Conservation (phyloP, 2,888 invertebrate species). For the Nomada fabriciana region DNA sequence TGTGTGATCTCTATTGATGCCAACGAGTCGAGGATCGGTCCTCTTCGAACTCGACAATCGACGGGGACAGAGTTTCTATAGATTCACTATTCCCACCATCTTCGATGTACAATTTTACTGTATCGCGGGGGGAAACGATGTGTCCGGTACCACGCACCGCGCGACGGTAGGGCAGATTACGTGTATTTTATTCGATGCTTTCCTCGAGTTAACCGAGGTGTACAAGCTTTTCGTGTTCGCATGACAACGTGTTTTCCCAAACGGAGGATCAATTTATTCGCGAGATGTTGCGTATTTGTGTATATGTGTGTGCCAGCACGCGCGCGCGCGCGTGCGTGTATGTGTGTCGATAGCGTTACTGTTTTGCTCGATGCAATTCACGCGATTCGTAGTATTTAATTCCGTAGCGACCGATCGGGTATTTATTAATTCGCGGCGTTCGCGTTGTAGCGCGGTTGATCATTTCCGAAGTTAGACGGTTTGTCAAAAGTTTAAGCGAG, state of each 20-base stretch:
- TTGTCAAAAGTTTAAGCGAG: not conserved
- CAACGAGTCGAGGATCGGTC: conserved; percentile 65
- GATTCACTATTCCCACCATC: conserved; percentile 55
- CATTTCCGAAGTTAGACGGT: not conserved
- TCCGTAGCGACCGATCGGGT: not conserved
- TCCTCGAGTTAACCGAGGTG: not conserved
- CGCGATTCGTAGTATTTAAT: conserved; percentile 2
- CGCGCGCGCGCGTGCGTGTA: not conserved
- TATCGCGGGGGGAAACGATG: conserved; percentile 21
- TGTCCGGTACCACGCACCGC: conserved; percentile 20
- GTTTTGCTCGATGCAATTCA: not conserved
- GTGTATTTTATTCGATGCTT: conserved; percentile 29
- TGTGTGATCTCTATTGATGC: conserved; percentile 76
- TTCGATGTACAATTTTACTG: conserved; percentile 42
- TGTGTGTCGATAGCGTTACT: not conserved
- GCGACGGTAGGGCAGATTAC: conserved; percentile 39
- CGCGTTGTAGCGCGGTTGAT: not conserved
- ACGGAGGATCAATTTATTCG: not conserved
- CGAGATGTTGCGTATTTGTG: not conserved
- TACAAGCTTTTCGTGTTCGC: not conserved
- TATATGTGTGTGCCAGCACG: not conserved
- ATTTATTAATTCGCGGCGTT: not conserved
- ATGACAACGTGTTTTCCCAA: not conserved
- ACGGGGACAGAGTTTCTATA: conserved; percentile 48
- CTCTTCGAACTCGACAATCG: conserved; percentile 58